Percentiles rank a stretch among this genome's conserved stretches.
phyloP scores from a whole-genome alignment of 2,888 invertebrate genomes.

The Tachina grossa region DNA sequence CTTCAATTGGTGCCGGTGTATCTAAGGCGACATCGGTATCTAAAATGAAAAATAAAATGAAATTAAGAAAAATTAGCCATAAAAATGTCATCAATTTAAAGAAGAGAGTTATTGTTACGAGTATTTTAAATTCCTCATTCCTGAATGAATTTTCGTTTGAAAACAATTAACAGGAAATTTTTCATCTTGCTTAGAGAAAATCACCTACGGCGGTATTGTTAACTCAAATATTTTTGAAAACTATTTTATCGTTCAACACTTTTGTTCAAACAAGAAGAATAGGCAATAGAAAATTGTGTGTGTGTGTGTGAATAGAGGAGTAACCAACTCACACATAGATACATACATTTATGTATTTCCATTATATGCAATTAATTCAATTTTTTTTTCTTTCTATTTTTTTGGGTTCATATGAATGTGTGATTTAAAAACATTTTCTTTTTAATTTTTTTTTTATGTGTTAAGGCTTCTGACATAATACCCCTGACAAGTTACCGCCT shows the following conservation, averaged over 20 bases:
- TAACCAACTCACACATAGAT: conserved; percentile 26
- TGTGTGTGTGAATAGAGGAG: conserved; percentile 48
- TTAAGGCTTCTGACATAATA: conserved; percentile 65
- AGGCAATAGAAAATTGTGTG: conserved; percentile 3
- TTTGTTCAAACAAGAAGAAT: conserved; percentile 12
- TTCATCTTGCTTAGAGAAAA: conserved; percentile 13
- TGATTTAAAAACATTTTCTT: conserved; percentile 3
- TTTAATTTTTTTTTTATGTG: conserved; percentile 17
- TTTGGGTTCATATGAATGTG: neutral
- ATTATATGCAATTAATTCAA: conserved; percentile 45
- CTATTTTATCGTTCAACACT: conserved; percentile 57
- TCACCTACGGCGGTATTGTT: conserved; percentile 62
- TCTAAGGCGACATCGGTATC: conserved; percentile 85
- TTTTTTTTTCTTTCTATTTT: neutral
- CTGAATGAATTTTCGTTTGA: conserved; percentile 41
- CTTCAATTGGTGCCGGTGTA: conserved; percentile 87
- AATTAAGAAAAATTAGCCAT: conserved; percentile 63
- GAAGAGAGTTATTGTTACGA: conserved; percentile 62
- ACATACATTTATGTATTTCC: neutral
- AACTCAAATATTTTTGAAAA: conserved; percentile 49
- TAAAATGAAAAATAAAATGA: conserved; percentile 58
- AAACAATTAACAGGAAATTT: conserved; percentile 65
- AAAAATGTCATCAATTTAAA: conserved; percentile 73
- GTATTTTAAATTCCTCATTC: conserved; percentile 18
- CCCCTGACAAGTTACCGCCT: conserved; percentile 71